Percentiles rank a stretch among this genome's conserved stretches.
phyloP scores from a whole-genome alignment of 1,140 invertebrate species.

The Penaeus indicus region DNA sequence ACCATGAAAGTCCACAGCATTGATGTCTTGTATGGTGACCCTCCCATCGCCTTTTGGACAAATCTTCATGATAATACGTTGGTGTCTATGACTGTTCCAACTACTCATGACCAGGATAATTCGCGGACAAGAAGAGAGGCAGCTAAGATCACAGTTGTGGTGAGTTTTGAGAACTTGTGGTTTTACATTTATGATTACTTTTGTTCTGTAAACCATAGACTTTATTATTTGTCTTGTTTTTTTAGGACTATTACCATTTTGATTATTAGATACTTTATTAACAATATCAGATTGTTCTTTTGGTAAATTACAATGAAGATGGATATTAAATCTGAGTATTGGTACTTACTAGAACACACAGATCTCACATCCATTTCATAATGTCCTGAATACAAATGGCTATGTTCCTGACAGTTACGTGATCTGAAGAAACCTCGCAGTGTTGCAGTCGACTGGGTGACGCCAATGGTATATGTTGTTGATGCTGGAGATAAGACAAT shows the following conservation, averaged over 20 bases:
- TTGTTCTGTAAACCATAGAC: background rate
- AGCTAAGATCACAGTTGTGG: conserved; percentile 7
- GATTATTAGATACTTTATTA: background rate
- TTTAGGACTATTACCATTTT: conserved; percentile 38
- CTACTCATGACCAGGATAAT: conserved; percentile 35
- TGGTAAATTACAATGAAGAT: background rate
- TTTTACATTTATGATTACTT: background rate
- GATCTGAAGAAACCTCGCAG: conserved; percentile 78
- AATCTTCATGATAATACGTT: conserved; percentile 49
- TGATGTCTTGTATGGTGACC: conserved; percentile 54
- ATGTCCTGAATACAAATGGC: no score
- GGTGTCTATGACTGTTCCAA: conserved; percentile 51
- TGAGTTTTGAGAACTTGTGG: background rate
- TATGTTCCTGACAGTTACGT: conserved; percentile 66
- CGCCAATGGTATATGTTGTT: conserved; percentile 81
- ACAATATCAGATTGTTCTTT: no score
- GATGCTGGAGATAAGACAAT: conserved; percentile 78
- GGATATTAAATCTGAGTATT: no score
- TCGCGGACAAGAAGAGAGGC: conserved; percentile 23
- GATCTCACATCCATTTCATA: no score
- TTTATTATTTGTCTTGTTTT: conserved; percentile 24
- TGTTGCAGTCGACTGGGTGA: conserved; percentile 83
- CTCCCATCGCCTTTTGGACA: conserved; percentile 51
- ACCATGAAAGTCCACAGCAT: conserved; percentile 38
- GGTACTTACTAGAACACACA: no score